Conservation (phyloP, 2,113 vertebrate genomes). For the Rhabdornis inornatus region DNA sequence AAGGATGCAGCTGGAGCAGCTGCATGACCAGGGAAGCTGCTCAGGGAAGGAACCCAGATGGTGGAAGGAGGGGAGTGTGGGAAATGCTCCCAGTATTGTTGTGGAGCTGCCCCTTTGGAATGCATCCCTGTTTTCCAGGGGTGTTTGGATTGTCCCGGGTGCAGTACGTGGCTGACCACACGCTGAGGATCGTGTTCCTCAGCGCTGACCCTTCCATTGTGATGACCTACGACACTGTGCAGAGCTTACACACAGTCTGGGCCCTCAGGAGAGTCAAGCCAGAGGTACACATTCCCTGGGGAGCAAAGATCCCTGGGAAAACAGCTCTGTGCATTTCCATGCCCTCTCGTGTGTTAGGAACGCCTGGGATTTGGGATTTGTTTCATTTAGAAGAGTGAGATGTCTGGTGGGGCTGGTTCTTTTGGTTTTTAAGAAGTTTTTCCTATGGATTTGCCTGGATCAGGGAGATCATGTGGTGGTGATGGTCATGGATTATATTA, state of each 20-base stretch:
- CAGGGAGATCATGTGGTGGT: neutral
- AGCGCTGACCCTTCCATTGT: slow-evolving; percentile 85
- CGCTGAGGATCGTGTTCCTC: slow-evolving; percentile 88
- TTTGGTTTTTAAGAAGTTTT: neutral
- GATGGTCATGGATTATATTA: neutral
- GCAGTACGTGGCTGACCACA: slow-evolving; percentile 88
- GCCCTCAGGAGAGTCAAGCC: slow-evolving; percentile 85
- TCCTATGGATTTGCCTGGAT: neutral
- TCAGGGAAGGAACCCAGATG: neutral
- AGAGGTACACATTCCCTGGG: slow-evolving; percentile 72
- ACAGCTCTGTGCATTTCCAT: fast-evolving
- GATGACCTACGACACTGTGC: slow-evolving; percentile 89
- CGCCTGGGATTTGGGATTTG: neutral
- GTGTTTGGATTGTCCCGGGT: slow-evolving; percentile 81
- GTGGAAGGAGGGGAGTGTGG: neutral
- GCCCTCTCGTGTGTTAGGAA: neutral
- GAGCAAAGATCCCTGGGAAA: no score
- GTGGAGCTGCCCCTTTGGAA: neutral
- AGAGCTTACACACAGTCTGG: slow-evolving; percentile 89
- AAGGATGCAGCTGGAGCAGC: neutral
- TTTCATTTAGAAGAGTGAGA: neutral
- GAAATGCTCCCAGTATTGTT: fast-evolving
- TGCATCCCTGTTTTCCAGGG: slow-evolving; percentile 65
- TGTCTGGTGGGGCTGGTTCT: neutral
- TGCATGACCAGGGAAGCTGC: neutral